Evolutionary conservation across 2,113 vertebrate genomes (phyloP), one percentile per base, ranked within the genome.

Genomic region (Brachyhypopomus occidentalis): DNA sequence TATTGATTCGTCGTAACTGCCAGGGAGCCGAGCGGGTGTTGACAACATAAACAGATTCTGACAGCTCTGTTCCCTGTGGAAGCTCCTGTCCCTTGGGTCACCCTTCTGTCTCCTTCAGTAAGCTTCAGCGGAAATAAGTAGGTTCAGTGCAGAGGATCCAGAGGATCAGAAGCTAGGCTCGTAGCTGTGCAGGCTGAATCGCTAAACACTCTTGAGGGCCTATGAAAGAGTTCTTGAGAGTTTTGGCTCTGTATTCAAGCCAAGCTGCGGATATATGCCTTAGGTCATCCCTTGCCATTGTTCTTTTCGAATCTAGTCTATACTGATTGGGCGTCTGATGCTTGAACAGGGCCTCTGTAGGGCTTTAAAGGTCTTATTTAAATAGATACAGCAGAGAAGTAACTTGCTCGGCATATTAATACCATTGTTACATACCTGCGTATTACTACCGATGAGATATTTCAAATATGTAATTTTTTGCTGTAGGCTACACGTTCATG

Each of bases 171-270:
- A 76, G 48, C 63, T 4, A 41, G 72, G 72, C 79, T 75, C 48
- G n/a, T 55, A 67, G 72, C 72, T 67, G 72, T 75, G 79, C 79
- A 69, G 72, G 12, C 36, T 75, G 80, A 75, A 81, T 81, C 23
- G 64, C 67, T 81, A 81, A 76, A 81, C 52, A 76, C 72, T 67
- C 64, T 73, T 22, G 73, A 70, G 80, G 64, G 72, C 72, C 60
- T 70, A 66, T 30, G 41, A 64, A 70, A 48, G 23, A 73, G 23
- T 80, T 79, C 70, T 80, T 64, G 64, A 45, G 72, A 75, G 63
- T 69, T 69, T 75, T 52, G 20, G 36, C 79, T 81, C 79, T 27
- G 63, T 59, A 67, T 75, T 70, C 52, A 41, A 59, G 52, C 2
- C 23, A 60, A 70, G 70, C 38, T 74, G 56, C 62, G 79, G 71